These are phyloP conservation scores for Meiosimyza platycephala DNA, from an alignment of 2,888 invertebrate genomes.

Conservation along the genomic window DNA sequence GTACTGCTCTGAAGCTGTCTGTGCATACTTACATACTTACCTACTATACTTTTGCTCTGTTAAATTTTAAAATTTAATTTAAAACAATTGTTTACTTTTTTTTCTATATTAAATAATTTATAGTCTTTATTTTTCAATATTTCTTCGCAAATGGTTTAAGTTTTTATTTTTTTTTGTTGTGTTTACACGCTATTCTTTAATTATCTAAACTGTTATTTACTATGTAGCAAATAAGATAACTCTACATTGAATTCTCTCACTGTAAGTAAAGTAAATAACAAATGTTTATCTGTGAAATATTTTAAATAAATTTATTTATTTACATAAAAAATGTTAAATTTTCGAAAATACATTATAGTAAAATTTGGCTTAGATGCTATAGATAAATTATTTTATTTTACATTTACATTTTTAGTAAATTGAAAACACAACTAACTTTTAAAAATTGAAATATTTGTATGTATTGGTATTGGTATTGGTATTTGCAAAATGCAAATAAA, in stretches of 20 bases:
- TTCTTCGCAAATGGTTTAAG: conserved; percentile 4
- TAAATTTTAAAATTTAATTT: too few species aligned
- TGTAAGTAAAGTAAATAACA: neutral
- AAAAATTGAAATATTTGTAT: too few species aligned
- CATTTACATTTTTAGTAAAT: conserved; percentile 15
- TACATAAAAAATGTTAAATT: conserved; percentile 25
- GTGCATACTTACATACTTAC: too few species aligned
- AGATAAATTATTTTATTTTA: neutral
- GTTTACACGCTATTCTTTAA: conserved; percentile 16
- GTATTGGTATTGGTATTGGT: too few species aligned
- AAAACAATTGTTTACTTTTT: neutral
- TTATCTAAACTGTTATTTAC: conserved; percentile 23
- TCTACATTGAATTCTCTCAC: neutral
- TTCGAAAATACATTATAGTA: conserved; percentile 11
- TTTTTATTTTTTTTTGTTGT: conserved; percentile 7
- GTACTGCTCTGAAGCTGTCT: too few species aligned
- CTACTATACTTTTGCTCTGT: too few species aligned
- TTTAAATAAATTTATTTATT: conserved; percentile 13
- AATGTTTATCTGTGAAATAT: conserved; percentile 13
- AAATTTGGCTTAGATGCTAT: conserved; percentile 3
- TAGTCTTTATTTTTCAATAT: conserved; percentile 30
- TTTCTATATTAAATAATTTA: conserved; percentile 32
- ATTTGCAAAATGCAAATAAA: neutral
- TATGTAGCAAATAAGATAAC: conserved; percentile 16
- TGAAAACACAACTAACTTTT: too few species aligned